phyloP scores from a whole-genome alignment of 2,113 vertebrate genomes.

The Centropus unirufus region DNA sequence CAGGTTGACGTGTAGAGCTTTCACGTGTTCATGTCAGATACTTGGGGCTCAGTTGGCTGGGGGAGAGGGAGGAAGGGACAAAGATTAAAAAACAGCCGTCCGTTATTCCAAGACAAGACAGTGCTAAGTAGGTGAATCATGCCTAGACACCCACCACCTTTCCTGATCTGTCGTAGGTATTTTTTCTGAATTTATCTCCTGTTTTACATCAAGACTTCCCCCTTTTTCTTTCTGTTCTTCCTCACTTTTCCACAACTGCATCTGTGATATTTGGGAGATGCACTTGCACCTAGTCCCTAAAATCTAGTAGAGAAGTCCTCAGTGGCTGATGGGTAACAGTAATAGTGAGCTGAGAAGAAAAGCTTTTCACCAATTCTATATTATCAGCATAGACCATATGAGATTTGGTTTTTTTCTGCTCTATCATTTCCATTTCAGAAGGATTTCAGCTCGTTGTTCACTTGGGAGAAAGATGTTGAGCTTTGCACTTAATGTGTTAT shows the following conservation, averaged over 20 bases:
- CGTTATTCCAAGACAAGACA: background rate
- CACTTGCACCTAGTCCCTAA: background rate
- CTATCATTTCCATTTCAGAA: rapidly evolving
- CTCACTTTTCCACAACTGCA: background rate
- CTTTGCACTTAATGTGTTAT: background rate
- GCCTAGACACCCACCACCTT: background rate
- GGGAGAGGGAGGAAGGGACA: background rate
- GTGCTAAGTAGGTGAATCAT: background rate
- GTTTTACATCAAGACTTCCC: background rate
- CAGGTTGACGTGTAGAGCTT: background rate
- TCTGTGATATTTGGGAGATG: background rate
- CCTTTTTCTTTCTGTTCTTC: background rate
- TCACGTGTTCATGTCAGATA: background rate
- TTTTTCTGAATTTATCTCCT: background rate
- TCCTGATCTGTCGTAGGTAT: background rate
- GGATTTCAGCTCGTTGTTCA: background rate
- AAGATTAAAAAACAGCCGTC: background rate
- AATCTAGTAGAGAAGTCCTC: background rate
- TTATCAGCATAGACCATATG: background rate
- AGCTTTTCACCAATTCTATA: background rate
- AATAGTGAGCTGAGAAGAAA: background rate
- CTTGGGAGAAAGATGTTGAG: background rate
- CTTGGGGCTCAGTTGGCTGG: background rate
- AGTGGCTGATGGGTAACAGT: background rate
- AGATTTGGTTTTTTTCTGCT: background rate